A percentile compares a stretch with the other conserved stretches of the same genome.
Conservation (phyloP, 2,888 invertebrate species). For the Dryobotodes eremita region DNA sequence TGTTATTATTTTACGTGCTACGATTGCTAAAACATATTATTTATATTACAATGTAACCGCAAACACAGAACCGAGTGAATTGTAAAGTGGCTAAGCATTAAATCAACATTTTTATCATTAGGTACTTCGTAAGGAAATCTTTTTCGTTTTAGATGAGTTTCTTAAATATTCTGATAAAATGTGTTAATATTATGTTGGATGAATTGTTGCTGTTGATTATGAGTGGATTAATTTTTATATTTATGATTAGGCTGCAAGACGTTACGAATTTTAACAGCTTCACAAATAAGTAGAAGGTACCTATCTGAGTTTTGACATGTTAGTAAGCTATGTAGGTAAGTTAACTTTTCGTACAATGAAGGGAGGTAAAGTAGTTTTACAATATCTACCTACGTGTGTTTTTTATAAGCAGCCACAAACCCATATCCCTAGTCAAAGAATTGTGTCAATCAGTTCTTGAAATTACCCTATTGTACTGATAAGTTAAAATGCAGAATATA, state of each 20-base stretch:
- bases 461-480: conserved; percentile 35
- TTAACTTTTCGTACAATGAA: not conserved
- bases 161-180: not conserved
- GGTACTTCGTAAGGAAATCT: not conserved
- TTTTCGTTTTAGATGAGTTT: not conserved
- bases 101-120: not conserved
- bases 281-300: not conserved
- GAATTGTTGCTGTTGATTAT: not conserved
- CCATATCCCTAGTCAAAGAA: not conserved
- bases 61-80: not conserved
- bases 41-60: conserved; percentile 9
- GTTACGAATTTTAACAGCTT: not conserved
- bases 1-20: conserved; percentile 11
- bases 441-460: conserved; percentile 14
- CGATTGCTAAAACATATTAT: not conserved
- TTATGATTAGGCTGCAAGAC: not conserved
- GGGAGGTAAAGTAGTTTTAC: too few relatives aligned
- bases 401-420: not conserved
- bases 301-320: not conserved
- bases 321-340: not conserved
- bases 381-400: not conserved
- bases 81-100: not conserved
- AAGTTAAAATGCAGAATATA: conserved; percentile 47
- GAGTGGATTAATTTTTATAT: not conserved
- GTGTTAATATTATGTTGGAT: not conserved